Conservation (phyloP, 2,797 vertebrate species). For the Serranus cabrilla region DNA sequence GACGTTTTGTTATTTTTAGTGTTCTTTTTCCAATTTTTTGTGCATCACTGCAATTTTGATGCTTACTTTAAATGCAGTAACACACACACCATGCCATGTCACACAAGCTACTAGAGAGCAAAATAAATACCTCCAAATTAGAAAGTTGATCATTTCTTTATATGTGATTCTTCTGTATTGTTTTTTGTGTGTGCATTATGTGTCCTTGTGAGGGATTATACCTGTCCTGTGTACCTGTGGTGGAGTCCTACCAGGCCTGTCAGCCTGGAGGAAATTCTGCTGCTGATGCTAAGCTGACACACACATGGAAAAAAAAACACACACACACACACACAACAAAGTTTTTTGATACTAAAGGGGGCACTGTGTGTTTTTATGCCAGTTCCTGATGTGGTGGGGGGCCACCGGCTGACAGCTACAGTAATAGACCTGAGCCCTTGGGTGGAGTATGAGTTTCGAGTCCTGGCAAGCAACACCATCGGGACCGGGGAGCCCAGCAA, state of each 20-base stretch:
- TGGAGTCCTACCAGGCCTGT: constrained; percentile 51
- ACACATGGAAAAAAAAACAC: constrained; percentile 18
- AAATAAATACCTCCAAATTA: not conserved
- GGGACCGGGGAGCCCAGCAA: constrained; percentile 96
- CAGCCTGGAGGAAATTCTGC: constrained; percentile 54
- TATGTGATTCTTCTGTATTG: not conserved
- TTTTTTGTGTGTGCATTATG: constrained; percentile 9
- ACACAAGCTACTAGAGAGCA: not conserved
- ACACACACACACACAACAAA: constrained; percentile 23
- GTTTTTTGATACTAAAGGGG: constrained; percentile 56
- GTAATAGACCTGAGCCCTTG: constrained; percentile 96
- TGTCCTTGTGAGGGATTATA: constrained; percentile 61
- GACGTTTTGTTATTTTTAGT: constrained; percentile 22
- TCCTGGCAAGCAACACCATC: constrained; percentile 93
- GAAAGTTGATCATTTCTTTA: not conserved
- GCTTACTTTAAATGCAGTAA: not conserved
- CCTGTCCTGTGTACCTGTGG: constrained; percentile 53
- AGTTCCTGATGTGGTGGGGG: constrained; percentile 94
- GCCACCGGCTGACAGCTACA: constrained; percentile 91
- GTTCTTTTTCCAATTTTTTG: not conserved
- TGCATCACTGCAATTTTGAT: not conserved
- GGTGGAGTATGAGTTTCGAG: constrained; percentile 98
- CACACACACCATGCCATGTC: rapidly evolving
- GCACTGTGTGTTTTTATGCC: constrained; percentile 72
- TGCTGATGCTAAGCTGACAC: constrained; percentile 44